Evolutionary conservation across 1,140 invertebrate species (phyloP).

Genomic region (Procambarus clarkii): DNA sequence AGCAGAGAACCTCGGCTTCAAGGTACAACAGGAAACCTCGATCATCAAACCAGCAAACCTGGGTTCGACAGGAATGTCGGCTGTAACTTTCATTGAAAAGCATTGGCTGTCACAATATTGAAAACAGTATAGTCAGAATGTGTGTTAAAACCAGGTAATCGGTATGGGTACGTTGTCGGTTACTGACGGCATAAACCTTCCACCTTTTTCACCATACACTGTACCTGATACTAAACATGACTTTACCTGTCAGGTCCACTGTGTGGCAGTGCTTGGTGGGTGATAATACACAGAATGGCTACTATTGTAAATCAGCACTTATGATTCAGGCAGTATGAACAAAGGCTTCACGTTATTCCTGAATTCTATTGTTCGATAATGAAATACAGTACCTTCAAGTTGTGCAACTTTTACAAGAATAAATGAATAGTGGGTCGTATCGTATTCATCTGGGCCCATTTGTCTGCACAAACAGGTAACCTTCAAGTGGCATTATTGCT

Average conservation of each 20-base stretch:
- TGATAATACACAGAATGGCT: not conserved
- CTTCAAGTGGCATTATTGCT: not conserved
- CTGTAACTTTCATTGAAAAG: not conserved
- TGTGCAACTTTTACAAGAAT: not conserved
- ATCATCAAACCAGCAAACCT: not conserved
- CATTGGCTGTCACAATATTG: not conserved
- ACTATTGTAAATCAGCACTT: not conserved
- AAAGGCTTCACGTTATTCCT: not conserved
- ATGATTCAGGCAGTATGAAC: not conserved
- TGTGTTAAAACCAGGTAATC: not conserved
- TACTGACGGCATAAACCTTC: not conserved
- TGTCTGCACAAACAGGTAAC: not conserved
- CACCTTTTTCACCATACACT: not conserved
- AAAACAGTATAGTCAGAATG: not conserved
- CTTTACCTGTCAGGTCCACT: not conserved
- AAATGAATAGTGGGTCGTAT: not conserved
- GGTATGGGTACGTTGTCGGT: not conserved
- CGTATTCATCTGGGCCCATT: not conserved
- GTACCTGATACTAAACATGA: too few relatives aligned
- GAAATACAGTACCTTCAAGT: not conserved
- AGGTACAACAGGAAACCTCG: not conserved
- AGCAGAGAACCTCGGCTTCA: not conserved
- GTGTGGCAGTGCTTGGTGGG: not conserved
- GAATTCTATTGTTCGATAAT: not conserved
- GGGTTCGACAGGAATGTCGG: not conserved